Conservation (phyloP, 1,140 invertebrate species). For the Nylanderia fulva region DNA sequence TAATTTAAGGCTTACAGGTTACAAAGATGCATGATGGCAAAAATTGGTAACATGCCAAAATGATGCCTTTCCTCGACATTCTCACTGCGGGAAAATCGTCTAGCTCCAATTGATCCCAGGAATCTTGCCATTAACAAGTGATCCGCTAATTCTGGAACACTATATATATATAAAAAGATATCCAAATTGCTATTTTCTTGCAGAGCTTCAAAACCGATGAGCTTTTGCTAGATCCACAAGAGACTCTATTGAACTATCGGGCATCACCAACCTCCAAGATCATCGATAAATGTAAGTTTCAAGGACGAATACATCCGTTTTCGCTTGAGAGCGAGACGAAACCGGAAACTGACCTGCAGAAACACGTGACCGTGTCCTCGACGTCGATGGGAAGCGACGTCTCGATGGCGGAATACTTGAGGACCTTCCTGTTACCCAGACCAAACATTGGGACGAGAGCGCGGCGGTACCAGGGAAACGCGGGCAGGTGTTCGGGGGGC, state of each 20-base stretch:
- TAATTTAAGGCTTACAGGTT: too few relatives aligned
- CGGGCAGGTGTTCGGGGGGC: neutral
- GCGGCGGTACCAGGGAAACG: slow-evolving; percentile 1
- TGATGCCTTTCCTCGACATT: too few relatives aligned
- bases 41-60: too few relatives aligned
- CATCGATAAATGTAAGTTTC: neutral
- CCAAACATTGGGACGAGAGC: slow-evolving; percentile 76
- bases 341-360: slow-evolving; percentile 88
- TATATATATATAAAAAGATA: neutral
- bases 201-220: neutral
- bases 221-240: too few relatives aligned
- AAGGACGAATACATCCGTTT: slow-evolving; percentile 30
- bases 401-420: slow-evolving; percentile 80
- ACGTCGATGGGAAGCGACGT: slow-evolving; percentile 87
- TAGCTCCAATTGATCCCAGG: too few relatives aligned
- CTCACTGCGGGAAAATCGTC: too few relatives aligned
- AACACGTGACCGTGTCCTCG: slow-evolving; percentile 91
- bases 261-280: neutral
- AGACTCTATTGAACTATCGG: too few relatives aligned
- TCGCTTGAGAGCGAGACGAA: slow-evolving; percentile 1
- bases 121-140: too few relatives aligned
- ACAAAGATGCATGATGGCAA: too few relatives aligned
- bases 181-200: neutral
- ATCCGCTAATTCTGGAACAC: too few relatives aligned
- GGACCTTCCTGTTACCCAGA: slow-evolving; percentile 77